Base-by-base conservation (phyloP, 1,140 invertebrate genomes). In the Procambarus virginalis region DNA sequence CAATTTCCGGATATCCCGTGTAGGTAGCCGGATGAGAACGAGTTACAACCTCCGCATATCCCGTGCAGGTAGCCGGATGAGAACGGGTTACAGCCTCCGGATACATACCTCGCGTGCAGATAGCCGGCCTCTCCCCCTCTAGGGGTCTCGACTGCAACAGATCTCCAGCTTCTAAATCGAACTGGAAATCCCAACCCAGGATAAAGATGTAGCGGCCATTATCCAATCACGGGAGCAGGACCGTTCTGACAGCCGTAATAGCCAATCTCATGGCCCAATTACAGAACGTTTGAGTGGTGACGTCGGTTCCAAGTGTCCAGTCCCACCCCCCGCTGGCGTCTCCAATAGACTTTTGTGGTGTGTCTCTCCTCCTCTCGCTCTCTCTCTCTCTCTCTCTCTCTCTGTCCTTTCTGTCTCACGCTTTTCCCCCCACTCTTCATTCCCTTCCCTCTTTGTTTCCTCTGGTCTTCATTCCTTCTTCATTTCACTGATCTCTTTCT, bases 171-270 rank as follows among this genome's bases (percentile, higher is more conserved):
- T 20, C 80, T 77, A 77, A 55, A 77, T 77, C 73, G 49, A 85
- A 77, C 58, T 68, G 73, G 84, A 77, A 85, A 75, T 85, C 55
- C 60, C 51, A 12, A 3, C n/a, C 45, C 83, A 55, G 84, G 64
- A 60, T 75, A 88, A 88, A 88, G 86, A 88, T 81, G 60, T 64
- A 55, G 64, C 78, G 34, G 46, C 86, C 70, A 88, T 88, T 88
- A 88, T 88, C 86, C 86, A 88, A 88, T 88, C 86, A 88, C 76
- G 49, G 64, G 60, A 6, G 60, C 86, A 73, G 86, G 86, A 73
- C 86, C 86, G 60, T 70, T 68, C 86, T 88, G 86, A 88, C 86
- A 88, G 86, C 86, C 22, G 86, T 88, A 88, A 88, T 88, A 88
- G 86, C 78, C 86, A 81, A 88, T 88, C 86, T 88, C 86, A 88